Evolutionary conservation across 2,113 vertebrate genomes (phyloP), one percentile per base, ranked within the genome.

Genomic region (Chionis minor): DNA sequence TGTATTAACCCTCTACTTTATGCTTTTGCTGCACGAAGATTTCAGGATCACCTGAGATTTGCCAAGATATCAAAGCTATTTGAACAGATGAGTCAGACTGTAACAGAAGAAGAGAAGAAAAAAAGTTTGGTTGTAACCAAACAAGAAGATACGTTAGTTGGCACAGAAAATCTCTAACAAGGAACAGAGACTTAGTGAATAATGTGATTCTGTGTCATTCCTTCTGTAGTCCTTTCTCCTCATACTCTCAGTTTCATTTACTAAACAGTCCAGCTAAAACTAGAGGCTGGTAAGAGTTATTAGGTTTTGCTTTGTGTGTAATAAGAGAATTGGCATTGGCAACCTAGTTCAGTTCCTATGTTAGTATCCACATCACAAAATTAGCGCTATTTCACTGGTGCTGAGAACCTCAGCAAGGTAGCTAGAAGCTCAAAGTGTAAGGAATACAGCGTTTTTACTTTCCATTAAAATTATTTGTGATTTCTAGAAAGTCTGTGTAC

Each of bases 1-100:
- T 98, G 98, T 47, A 86, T 98, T 88, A 98, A 98, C 77, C 98
- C 98, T 21, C 95, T 98, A 28, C 97, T 98, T 79, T 98, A 98
- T 2, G 97, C 97, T 69, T 98, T 98, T 74, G 97, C 97, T 71
- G 98, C 96, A 65, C 94, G 83, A 63, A 97, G 45, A 84, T 95
- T 97, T 90, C 95, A 84, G 83, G 87, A 52, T 72, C 96, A 95
- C 23, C 69, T 96, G 72, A 92, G 62, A 24, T 86, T 97, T 77
- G 58, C 91, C 65, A 97, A 95, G 79, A 86, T 97, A 42, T 92
- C 74, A 42, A 98, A 95, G 47, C 83, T 98, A 7, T 98, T 98
- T 86, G 97, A 97, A 33, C 96, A 97, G 69, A 78, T 98, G 71
- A 94, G 72, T 69, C 96, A 95, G 65, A 92, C 38, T 33, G 80